Evolutionary conservation across 2,888 invertebrate genomes (phyloP), one percentile per base, ranked within the genome.

Genomic region (Scrobipalpa atriplicella): DNA sequence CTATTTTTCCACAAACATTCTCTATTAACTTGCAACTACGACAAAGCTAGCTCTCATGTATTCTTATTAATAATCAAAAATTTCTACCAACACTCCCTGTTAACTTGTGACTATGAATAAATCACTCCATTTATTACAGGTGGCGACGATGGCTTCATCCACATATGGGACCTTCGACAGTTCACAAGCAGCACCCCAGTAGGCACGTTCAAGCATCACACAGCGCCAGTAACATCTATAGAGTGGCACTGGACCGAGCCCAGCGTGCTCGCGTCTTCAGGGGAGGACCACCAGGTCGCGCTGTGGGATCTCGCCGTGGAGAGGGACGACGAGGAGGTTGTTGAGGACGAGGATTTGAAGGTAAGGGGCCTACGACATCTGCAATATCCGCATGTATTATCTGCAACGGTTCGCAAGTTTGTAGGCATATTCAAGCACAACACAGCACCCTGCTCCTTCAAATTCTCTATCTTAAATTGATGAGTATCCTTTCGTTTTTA

Each of bases 251-350:
- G 98, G 70, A 94, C 94, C 2, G 99, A 99, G 84, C 95, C 96
- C 0, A 97, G 99, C 36, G 97, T 99, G 6, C 95, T 99, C 77
- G 98, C 98, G 1, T 98, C 98, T 0, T 96, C 94, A 1, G 98
- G 98, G 0, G 96, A 97, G 68, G 99, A 99, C 85, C 96, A 99
- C 90, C 99, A 99, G 89, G 96, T 99, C 43, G 97, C 98, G 0
- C 92, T 99, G 36, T 99, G 99, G 99, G 99, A 99, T 92, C 93
- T 99, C 73, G 96, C 98, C 0, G 96, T 98, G 0, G 99, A 99
- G 87, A 93, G 95, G 73, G 98, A 98, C 85, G 92, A 93, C 63
- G 94, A 94, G 67, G 91, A 93, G 68, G 89, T 93, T 56, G 87
- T 93, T 60, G 92, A 93, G 75, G 92, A 93, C 75, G 95, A 95